A percentile compares a stretch with the other conserved stretches of the same genome.
Evolutionary conservation across 2,113 vertebrate genomes (phyloP).

Genomic region (Gambusia holbrooki): DNA sequence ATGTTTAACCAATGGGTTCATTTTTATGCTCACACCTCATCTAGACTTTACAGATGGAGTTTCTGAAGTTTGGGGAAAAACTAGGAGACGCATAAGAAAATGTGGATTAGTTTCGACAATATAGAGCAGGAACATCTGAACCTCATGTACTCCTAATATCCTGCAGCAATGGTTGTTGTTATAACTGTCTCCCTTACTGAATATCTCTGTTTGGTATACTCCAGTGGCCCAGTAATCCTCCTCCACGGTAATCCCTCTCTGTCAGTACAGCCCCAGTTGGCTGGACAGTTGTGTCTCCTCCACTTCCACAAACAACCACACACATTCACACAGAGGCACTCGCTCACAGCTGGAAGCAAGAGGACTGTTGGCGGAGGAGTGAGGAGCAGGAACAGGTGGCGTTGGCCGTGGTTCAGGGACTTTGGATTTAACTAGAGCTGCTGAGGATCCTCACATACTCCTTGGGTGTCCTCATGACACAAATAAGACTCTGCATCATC

Average conservation of each 20-base stretch:
- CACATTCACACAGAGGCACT: slow-evolving; percentile 4
- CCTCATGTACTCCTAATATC: not conserved
- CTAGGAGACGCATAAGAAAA: not conserved
- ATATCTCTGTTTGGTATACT: slow-evolving; percentile 38
- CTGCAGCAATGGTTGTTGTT: not conserved
- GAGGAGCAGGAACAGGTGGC: slow-evolving; percentile 71
- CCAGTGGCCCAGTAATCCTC: slow-evolving; percentile 68
- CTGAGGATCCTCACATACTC: slow-evolving; percentile 35
- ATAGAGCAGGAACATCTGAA: not conserved
- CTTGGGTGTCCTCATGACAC: slow-evolving; percentile 36
- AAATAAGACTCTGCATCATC: slow-evolving; percentile 12
- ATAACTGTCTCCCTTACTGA: slow-evolving; percentile 4
- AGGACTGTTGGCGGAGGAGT: slow-evolving; percentile 59
- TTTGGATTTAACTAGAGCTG: slow-evolving; percentile 40
- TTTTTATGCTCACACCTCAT: not conserved
- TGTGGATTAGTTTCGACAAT: not conserved
- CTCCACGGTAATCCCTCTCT: slow-evolving; percentile 65
- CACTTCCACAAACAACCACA: slow-evolving; percentile 29
- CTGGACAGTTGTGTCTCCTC: slow-evolving; percentile 48
- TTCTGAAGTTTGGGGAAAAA: too few relatives aligned
- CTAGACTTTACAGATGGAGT: not conserved
- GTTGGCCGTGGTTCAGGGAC: slow-evolving; percentile 52
- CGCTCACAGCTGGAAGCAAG: slow-evolving; percentile 57
- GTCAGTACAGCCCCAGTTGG: slow-evolving; percentile 61
- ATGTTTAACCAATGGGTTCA: not conserved